Percentiles rank a stretch among this genome's conserved stretches.
Evolutionary conservation across 1,140 invertebrate genomes (phyloP).

Genomic region (Drosophila orena): DNA sequence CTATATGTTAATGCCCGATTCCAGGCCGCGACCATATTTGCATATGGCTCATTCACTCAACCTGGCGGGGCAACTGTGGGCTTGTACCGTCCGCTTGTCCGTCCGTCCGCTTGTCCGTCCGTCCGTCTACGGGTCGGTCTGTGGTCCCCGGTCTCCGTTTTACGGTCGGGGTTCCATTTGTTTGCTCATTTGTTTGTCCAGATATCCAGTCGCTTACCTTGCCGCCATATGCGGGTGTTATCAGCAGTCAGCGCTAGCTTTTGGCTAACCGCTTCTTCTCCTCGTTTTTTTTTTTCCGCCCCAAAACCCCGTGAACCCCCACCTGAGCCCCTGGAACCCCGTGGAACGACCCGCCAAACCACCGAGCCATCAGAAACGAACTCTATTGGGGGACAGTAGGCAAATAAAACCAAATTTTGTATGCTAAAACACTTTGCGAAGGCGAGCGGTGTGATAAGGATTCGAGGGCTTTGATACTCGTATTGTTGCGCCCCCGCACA

Average conservation of each 20-base stretch:
- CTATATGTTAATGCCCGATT: constrained; percentile 66
- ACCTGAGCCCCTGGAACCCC: background rate
- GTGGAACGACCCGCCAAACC: background rate
- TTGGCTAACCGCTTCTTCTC: constrained; percentile 57
- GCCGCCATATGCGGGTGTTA: constrained; percentile 75
- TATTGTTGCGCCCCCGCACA: constrained; percentile 49
- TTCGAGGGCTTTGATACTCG: constrained; percentile 18
- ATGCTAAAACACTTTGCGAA: constrained; percentile 82
- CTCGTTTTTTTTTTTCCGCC: background rate
- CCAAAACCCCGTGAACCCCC: background rate
- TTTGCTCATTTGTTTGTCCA: constrained; percentile 78
- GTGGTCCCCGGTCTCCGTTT: background rate
- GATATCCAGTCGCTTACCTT: constrained; percentile 57
- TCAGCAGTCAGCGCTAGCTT: constrained; percentile 73
- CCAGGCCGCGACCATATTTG: constrained; percentile 71
- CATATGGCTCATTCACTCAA: constrained; percentile 82
- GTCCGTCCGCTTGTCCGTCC: constrained; percentile 7
- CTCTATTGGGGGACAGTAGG: constrained; percentile 39
- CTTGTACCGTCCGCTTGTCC: constrained; percentile 32
- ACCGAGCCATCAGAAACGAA: background rate
- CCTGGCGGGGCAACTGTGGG: constrained; percentile 32
- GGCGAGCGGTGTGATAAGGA: constrained; percentile 31
- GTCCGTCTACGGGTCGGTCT: constrained; percentile 13
- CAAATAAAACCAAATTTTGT: constrained; percentile 82
- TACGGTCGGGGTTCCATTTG: constrained; percentile 29